Evolutionary conservation across 2,888 invertebrate species (phyloP).

Genomic region (Nymphalis polychloros): DNA sequence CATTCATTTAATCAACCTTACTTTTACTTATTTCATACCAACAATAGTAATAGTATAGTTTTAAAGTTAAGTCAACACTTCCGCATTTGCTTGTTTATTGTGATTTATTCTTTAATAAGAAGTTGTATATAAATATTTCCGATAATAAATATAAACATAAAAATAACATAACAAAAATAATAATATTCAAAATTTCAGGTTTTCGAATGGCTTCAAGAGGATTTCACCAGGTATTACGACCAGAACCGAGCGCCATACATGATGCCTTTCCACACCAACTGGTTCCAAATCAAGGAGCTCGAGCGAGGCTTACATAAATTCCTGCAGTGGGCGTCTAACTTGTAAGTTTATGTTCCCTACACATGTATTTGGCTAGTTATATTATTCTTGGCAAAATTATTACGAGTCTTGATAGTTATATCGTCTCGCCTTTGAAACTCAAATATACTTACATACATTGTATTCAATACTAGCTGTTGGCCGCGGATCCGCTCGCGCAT

Average conservation of each 20-base stretch:
- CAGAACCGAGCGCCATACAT: conserved; percentile 95
- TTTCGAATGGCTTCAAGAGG: conserved; percentile 94
- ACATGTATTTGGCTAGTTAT: not conserved
- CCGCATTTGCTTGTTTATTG: not conserved
- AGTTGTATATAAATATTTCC: not conserved
- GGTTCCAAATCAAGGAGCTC: conserved; percentile 94
- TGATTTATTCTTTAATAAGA: not conserved
- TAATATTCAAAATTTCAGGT: conserved; percentile 74
- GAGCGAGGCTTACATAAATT: conserved; percentile 93
- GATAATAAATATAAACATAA: not conserved
- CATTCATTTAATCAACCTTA: no score
- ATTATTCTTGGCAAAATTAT: not conserved
- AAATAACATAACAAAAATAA: not conserved
- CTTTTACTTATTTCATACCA: no score
- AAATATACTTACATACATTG: no score
- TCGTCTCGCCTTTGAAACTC: no score
- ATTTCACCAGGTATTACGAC: conserved; percentile 91
- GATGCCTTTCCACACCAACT: conserved; percentile 98
- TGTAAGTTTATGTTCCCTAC: conserved; percentile 54
- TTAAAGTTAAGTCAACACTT: not conserved
- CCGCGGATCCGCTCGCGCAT: no score
- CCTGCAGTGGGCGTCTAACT: conserved; percentile 87
- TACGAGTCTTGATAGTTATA: not conserved
- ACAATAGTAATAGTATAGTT: not conserved
- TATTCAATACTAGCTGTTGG: no score